phyloP scores from a whole-genome alignment of 2,113 vertebrate genomes.

The Chroicocephalus ridibundus region DNA sequence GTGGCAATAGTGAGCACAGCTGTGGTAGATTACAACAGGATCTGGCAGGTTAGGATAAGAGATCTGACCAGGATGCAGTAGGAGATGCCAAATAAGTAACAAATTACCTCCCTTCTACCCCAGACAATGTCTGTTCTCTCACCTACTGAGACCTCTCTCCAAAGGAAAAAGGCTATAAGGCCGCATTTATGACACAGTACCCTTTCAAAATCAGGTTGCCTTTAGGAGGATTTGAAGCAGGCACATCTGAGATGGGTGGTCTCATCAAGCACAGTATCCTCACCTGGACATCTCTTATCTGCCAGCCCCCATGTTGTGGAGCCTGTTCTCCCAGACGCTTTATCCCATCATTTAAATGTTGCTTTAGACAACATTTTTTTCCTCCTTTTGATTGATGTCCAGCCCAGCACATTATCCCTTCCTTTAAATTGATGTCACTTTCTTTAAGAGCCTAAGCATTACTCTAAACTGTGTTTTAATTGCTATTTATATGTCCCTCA shows the following conservation, averaged over 20 bases:
- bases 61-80: not conserved
- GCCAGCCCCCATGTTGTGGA: not conserved
- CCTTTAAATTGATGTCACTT: conserved; percentile 48
- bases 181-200: not conserved
- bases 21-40: not conserved
- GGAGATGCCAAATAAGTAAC: not conserved
- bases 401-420: conserved; percentile 13
- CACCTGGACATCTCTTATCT: not conserved
- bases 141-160: not conserved
- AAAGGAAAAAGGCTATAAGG: not conserved
- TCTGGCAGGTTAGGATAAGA: not conserved
- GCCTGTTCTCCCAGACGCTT: not conserved
- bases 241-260: not conserved
- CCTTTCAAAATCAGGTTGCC: not conserved
- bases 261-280: not conserved
- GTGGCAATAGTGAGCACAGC: not conserved
- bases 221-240: not conserved
- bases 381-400: conserved; percentile 1
- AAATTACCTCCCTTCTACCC: not conserved
- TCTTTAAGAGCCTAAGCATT: conserved; percentile 41
- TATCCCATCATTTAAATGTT: conserved; percentile 7
- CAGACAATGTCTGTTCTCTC: not conserved
- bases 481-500: conserved; percentile 52
- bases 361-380: conserved; percentile 3
- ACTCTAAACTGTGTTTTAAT: conserved; percentile 58